phyloP scores from a whole-genome alignment of 2,797 vertebrate species.

The Neosilurus hyrtlii region DNA sequence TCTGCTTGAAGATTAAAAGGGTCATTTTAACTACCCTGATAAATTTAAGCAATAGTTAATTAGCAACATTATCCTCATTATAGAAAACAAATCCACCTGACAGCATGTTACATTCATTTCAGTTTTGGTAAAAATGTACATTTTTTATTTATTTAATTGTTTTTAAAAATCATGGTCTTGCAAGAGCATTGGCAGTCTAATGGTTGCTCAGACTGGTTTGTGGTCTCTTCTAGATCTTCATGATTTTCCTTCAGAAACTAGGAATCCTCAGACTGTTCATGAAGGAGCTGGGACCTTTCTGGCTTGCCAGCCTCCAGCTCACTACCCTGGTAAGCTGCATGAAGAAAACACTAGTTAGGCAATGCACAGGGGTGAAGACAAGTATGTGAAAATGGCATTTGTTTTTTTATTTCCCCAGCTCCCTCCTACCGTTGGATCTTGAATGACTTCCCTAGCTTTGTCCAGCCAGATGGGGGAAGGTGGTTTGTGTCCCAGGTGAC shows the following conservation, averaged over 20 bases:
- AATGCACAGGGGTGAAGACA: not conserved
- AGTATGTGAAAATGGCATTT: not conserved
- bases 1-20: too few species aligned
- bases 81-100: not conserved
- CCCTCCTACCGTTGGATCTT: slow-evolving; percentile 93
- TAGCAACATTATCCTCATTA: not conserved
- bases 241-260: slow-evolving; percentile 87
- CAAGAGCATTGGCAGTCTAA: not conserved
- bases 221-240: slow-evolving; percentile 79
- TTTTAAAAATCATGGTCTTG: too few species aligned
- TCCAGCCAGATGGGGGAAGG: slow-evolving; percentile 76
- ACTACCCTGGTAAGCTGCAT: slow-evolving; percentile 85
- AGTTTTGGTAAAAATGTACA: not conserved
- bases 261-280: slow-evolving; percentile 81
- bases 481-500: slow-evolving; percentile 94
- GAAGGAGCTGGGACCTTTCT: slow-evolving; percentile 87
- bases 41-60: too few species aligned
- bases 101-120: not conserved
- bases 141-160: too few species aligned
- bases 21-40: too few species aligned
- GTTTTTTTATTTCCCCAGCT: slow-evolving; percentile 65
- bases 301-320: slow-evolving; percentile 86
- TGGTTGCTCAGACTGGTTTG: not conserved
- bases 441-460: slow-evolving; percentile 93
- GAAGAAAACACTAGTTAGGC: not conserved